Evolutionary conservation across 2,888 invertebrate genomes (phyloP).

Genomic region (Pyralis farinalis): DNA sequence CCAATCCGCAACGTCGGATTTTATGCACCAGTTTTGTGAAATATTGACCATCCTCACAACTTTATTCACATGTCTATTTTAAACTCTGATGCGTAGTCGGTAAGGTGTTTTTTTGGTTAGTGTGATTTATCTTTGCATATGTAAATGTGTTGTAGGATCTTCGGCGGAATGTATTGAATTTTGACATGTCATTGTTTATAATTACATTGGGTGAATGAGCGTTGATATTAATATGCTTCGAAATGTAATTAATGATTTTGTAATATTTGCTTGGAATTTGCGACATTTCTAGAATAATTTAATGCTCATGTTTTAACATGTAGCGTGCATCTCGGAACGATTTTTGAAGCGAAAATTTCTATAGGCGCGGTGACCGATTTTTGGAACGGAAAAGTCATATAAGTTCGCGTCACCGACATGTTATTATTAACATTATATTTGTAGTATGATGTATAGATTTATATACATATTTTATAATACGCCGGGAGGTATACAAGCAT

Average conservation of each 20-base stretch:
- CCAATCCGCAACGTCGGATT: conserved; percentile 47
- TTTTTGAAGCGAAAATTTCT: too few relatives aligned
- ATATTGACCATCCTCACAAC: conserved; percentile 27
- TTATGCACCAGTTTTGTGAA: conserved; percentile 66
- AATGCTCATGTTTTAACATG: too few relatives aligned
- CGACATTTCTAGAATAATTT: too few relatives aligned
- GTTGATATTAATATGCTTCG: conserved; percentile 3
- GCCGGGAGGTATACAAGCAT: too few relatives aligned
- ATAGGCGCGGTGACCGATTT: too few relatives aligned
- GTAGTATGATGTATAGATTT: too few relatives aligned
- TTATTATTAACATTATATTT: too few relatives aligned
- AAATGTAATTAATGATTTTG: neutral
- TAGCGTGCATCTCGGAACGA: too few relatives aligned
- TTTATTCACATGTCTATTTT: neutral
- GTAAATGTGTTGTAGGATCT: conserved; percentile 37
- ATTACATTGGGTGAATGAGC: conserved; percentile 15
- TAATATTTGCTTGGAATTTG: neutral
- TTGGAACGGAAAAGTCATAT: too few relatives aligned
- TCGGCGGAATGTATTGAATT: conserved; percentile 26
- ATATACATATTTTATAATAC: too few relatives aligned
- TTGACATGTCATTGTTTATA: conserved; percentile 25
- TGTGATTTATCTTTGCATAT: conserved; percentile 28
- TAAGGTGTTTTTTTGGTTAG: conserved; percentile 5
- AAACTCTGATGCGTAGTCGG: neutral
- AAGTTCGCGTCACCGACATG: too few relatives aligned